phyloP scores from a whole-genome alignment of 2,888 invertebrate species.

The Polymixis lichenea region DNA sequence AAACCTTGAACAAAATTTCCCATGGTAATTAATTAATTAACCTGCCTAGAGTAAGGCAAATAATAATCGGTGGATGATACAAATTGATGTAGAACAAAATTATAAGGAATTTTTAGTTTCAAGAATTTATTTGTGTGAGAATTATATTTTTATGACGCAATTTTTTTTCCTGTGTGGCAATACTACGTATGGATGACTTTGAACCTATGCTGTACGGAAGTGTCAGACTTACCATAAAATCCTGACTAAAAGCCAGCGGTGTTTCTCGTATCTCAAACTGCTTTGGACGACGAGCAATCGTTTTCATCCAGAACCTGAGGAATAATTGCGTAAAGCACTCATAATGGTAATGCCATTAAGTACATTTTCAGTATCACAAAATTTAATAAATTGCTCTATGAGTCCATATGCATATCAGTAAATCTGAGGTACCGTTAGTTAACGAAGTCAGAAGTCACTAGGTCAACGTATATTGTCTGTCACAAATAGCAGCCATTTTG shows the following conservation, averaged over 20 bases:
- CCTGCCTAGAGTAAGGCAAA: background rate
- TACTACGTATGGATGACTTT: background rate
- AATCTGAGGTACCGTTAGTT: slow-evolving; percentile 42
- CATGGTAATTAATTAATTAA: background rate
- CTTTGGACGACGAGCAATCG: background rate
- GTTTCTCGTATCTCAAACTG: accelerated
- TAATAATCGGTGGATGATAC: background rate
- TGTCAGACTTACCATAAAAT: background rate
- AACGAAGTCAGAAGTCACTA: slow-evolving; percentile 65
- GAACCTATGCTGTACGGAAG: background rate
- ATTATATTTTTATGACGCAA: background rate
- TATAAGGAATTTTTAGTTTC: background rate
- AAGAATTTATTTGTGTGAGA: background rate
- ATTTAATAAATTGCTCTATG: slow-evolving; percentile 14
- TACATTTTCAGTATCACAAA: background rate
- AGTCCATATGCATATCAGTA: slow-evolving; percentile 34
- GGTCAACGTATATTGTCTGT: slow-evolving; percentile 51
- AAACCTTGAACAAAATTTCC: background rate
- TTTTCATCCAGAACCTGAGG: background rate
- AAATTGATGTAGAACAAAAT: background rate
- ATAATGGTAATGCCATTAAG: background rate
- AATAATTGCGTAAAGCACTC: background rate
- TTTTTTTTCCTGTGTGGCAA: background rate
- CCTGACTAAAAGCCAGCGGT: background rate
- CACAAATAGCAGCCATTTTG: slow-evolving; percentile 27